A percentile compares a stretch with the other conserved stretches of the same genome.
Evolutionary conservation across 1,140 invertebrate genomes (phyloP).

Genomic region (Bombus confusus): DNA sequence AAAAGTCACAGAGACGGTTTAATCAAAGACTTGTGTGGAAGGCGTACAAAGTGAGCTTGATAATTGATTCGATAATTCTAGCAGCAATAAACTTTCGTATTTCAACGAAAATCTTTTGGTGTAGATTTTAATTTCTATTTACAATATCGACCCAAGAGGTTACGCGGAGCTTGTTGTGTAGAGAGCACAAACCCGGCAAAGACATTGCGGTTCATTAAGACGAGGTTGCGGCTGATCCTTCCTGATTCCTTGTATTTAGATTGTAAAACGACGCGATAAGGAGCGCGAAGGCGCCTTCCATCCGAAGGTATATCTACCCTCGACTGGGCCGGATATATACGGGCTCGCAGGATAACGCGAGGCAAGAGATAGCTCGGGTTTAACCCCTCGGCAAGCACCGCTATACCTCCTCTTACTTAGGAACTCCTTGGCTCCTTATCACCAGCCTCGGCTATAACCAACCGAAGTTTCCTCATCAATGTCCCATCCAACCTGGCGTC

Average conservation of each 20-base stretch:
- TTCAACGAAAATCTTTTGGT: not conserved
- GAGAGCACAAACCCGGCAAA: not conserved
- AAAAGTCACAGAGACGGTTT: too few relatives aligned
- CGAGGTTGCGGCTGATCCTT: constrained; percentile 56
- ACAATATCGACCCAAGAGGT: constrained; percentile 6
- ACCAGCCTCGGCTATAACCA: constrained; percentile 69
- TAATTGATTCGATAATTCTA: not conserved
- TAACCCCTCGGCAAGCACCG: constrained; percentile 66
- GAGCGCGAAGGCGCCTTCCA: constrained; percentile 42
- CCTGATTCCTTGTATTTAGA: constrained; percentile 69
- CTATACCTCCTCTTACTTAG: constrained; percentile 69
- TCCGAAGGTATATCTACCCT: constrained; percentile 63
- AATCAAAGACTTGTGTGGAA: too few relatives aligned
- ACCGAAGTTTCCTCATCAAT: constrained; percentile 78
- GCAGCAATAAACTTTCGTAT: not conserved
- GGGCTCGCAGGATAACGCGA: constrained; percentile 66
- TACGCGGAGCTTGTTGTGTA: not conserved
- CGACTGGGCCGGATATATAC: constrained; percentile 67
- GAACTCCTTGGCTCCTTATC: constrained; percentile 73
- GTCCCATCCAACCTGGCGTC: constrained; percentile 71
- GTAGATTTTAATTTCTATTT: constrained; percentile 51
- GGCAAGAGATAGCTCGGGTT: constrained; percentile 72
- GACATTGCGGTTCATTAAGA: constrained; percentile 52
- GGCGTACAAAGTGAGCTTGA: not conserved
- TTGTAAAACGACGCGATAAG: constrained; percentile 73